A percentile compares a stretch with the other conserved stretches of the same genome.
Evolutionary conservation across 2,888 invertebrate species (phyloP).

Genomic region (Dicyrtoma fusca): DNA sequence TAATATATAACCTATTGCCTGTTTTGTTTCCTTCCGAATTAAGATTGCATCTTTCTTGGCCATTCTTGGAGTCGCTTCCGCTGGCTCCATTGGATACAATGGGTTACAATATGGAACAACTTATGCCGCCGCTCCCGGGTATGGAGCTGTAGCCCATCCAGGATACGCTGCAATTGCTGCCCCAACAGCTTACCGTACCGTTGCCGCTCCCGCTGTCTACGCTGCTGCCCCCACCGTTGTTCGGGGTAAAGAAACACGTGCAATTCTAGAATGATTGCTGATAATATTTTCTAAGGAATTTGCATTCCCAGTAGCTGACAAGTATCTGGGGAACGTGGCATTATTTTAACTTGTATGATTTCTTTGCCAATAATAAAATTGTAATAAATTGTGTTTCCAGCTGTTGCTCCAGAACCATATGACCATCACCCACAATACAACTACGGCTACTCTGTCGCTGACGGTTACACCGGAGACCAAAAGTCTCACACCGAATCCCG

Average conservation of each 20-base stretch:
- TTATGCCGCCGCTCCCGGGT: not conserved
- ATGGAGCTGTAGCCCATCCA: not conserved
- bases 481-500: conserved; percentile 11
- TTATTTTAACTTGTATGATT: too few species aligned
- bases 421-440: conserved; percentile 20
- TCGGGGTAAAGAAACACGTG: not conserved
- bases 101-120: not conserved
- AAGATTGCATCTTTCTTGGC: conserved; percentile 43
- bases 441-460: not conserved
- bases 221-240: conserved; percentile 11
- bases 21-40: too few species aligned
- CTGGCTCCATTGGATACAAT: not conserved
- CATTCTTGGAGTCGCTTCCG: conserved; percentile 27
- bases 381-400: not conserved
- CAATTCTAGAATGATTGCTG: not conserved
- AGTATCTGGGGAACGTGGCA: too few species aligned
- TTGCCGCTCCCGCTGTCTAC: conserved; percentile 19
- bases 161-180: conserved; percentile 13
- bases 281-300: not conserved
- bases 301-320: too few species aligned
- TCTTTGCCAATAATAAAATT: too few species aligned
- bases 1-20: too few species aligned
- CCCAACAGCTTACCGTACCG: not conserved
- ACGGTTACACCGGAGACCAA: conserved; percentile 20
- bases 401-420: conserved; percentile 8